phyloP scores from a whole-genome alignment of 2,113 vertebrate genomes.

The Pavo muticus region DNA sequence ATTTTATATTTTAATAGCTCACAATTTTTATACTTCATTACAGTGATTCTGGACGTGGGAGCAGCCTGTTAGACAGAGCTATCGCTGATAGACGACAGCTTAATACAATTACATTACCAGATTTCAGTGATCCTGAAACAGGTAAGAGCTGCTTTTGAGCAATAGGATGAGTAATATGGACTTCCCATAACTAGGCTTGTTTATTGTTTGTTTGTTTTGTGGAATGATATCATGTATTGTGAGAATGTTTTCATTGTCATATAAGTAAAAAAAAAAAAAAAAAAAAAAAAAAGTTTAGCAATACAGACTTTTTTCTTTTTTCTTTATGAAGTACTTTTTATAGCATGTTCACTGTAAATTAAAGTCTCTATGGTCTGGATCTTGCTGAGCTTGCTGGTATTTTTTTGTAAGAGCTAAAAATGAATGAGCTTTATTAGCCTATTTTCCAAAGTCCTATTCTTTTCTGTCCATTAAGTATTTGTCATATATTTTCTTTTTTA shows the following conservation, averaged over 20 bases:
- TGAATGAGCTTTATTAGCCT: not conserved
- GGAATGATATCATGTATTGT: not conserved
- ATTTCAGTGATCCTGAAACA: conserved; percentile 98
- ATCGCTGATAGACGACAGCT: conserved; percentile 95
- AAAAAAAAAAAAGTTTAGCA: not conserved
- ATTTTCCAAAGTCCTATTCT: not conserved
- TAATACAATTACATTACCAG: conserved; percentile 94
- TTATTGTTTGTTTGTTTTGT: not conserved
- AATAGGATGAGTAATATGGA: not conserved
- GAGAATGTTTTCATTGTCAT: not conserved
- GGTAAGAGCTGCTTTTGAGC: conserved; percentile 79
- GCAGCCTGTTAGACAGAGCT: conserved; percentile 95
- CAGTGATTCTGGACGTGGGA: conserved; percentile 97
- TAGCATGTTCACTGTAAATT: not conserved
- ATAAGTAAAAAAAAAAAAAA: not conserved
- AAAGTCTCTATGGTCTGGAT: not conserved
- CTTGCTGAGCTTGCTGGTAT: not conserved
- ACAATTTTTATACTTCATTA: conserved; percentile 59
- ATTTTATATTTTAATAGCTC: conserved; percentile 39
- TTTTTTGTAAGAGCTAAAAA: not conserved
- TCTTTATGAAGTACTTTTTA: not conserved
- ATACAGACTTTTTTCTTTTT: not conserved
- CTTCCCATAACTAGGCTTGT: not conserved
- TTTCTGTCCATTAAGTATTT: accelerated
- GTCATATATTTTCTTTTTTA: not conserved